Conservation (phyloP, 64 coral and sea anemone species). For the Montipora sp. region DNA sequence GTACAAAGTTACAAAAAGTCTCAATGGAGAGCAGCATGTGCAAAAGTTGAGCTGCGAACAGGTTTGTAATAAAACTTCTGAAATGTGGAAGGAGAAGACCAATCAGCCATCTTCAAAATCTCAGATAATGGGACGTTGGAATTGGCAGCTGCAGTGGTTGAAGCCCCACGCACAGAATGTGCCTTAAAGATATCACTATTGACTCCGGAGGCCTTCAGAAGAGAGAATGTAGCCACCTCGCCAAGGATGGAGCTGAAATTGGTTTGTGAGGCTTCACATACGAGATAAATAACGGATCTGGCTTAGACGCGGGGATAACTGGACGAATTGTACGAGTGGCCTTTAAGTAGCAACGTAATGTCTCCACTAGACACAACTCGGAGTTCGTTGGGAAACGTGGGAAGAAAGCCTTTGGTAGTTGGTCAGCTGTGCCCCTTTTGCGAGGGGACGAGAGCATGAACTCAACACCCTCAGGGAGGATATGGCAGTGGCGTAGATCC, state of each 20-base stretch:
- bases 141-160: too few relatives aligned
- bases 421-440: neutral
- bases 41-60: conserved; percentile 10
- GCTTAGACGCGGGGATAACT: neutral
- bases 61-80: too few relatives aligned
- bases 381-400: neutral
- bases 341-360: conserved; percentile 9
- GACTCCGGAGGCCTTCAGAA: neutral
- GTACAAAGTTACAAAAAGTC: conserved; percentile 5
- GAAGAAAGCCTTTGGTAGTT: conserved; percentile 37
- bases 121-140: too few relatives aligned
- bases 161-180: too few relatives aligned
- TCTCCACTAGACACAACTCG: neutral
- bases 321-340: neutral
- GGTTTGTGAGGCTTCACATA: conserved; percentile 44
- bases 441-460: too few relatives aligned
- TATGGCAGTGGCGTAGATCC: too few relatives aligned
- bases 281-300: conserved; percentile 27
- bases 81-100: too few relatives aligned
- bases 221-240: conserved; percentile 23
- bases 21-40: conserved; percentile 28
- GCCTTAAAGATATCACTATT: conserved; percentile 4
- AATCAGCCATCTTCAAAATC: too few relatives aligned
- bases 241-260: neutral
- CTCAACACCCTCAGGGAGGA: too few relatives aligned